Evolutionary conservation across 2,888 invertebrate species (phyloP).

Genomic region (Sthenelais limicola): DNA sequence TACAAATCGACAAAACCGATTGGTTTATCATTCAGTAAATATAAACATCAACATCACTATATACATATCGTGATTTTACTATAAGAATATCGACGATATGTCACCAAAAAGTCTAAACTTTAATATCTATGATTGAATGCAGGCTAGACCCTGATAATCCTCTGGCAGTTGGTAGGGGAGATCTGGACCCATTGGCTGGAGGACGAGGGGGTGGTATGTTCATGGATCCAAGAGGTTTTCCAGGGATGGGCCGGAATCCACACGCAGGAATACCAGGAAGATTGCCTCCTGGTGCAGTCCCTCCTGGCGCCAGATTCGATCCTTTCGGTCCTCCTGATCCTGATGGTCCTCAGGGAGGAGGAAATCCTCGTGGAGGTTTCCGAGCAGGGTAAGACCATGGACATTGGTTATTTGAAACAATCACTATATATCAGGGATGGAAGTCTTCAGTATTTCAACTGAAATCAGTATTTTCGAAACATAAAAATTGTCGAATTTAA

Average conservation of each 20-base stretch:
- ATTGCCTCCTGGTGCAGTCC: conserved; percentile 77
- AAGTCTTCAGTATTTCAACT: no score
- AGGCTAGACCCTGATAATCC: conserved; percentile 53
- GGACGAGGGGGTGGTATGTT: conserved; percentile 81
- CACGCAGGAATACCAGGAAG: conserved; percentile 58
- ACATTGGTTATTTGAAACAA: no score
- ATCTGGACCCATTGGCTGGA: conserved; percentile 82
- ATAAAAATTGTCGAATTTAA: no score
- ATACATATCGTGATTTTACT: no score
- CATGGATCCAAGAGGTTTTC: conserved; percentile 77
- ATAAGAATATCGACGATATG: no score
- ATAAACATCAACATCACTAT: no score
- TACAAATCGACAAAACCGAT: no score
- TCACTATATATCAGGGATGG: no score
- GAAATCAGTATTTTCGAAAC: no score
- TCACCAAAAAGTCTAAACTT: background rate
- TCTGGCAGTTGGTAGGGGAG: conserved; percentile 80
- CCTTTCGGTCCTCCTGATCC: conserved; percentile 82
- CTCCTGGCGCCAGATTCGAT: conserved; percentile 88
- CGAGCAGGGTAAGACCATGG: conserved; percentile 40
- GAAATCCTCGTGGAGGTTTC: background rate
- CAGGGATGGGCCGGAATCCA: conserved; percentile 57
- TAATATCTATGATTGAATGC: no score
- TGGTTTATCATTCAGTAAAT: no score
- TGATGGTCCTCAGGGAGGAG: background rate